Conservation (phyloP, 1,140 invertebrate genomes). For the Lysiphlebus fabarum region DNA sequence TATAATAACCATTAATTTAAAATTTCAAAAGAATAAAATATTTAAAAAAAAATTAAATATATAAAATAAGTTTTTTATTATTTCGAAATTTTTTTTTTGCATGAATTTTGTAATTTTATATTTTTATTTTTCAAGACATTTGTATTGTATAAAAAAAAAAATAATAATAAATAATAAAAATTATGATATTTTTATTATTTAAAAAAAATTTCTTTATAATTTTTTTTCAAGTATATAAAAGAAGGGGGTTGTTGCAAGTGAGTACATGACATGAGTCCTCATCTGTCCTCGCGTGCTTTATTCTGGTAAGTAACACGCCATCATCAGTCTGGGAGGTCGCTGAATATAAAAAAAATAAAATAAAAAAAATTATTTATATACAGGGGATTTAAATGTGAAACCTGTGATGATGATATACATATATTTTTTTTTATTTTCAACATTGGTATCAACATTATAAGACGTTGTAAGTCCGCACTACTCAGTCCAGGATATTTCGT, state of each 20-base stretch:
- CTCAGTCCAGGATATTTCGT: slow-evolving; percentile 53
- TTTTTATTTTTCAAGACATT: no score
- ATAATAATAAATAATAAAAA: no score
- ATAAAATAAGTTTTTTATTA: no score
- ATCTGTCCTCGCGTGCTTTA: slow-evolving; percentile 19
- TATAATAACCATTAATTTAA: no score
- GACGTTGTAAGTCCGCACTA: slow-evolving; percentile 51
- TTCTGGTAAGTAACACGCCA: slow-evolving; percentile 9
- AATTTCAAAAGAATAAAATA: no score
- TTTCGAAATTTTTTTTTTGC: no score
- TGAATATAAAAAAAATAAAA: slow-evolving; percentile 16
- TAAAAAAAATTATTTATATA: not conserved
- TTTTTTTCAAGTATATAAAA: no score
- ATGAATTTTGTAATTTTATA: no score
- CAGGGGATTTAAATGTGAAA: slow-evolving; percentile 11
- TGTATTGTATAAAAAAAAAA: no score
- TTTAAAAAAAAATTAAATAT: no score
- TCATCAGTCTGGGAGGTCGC: slow-evolving; percentile 23
- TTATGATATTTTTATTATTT: no score
- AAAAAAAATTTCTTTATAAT: no score
- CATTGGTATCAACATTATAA: slow-evolving; percentile 14
- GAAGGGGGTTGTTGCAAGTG: not conserved
- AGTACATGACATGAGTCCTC: not conserved
- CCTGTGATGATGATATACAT: not conserved
- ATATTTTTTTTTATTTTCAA: not conserved